Conservation (phyloP, 2,113 vertebrate genomes). For the Phaethornis superciliosus region DNA sequence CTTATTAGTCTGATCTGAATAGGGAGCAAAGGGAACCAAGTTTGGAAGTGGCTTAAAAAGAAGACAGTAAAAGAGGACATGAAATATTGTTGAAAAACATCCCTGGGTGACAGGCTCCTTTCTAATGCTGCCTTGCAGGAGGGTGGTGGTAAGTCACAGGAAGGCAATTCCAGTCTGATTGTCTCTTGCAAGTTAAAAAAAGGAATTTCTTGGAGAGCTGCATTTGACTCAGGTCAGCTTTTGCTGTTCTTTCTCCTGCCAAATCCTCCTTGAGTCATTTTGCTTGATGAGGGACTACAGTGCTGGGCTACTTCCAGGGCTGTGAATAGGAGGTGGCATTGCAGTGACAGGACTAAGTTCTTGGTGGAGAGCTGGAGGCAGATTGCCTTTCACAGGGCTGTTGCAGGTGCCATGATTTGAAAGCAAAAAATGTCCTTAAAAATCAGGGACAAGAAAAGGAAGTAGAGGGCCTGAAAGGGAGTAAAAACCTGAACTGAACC, state of each 20-base stretch:
- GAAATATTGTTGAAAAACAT: constrained; percentile 47
- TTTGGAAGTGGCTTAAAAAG: constrained; percentile 56
- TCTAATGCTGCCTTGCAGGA: constrained; percentile 17
- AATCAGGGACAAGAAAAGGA: not conserved
- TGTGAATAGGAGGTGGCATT: not conserved
- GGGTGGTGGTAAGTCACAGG: constrained; percentile 3
- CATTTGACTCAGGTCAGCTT: not conserved
- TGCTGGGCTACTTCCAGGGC: not conserved
- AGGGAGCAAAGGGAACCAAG: constrained; percentile 38
- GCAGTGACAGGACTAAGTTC: not conserved
- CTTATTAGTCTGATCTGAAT: constrained; percentile 69
- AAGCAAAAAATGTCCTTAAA: not conserved
- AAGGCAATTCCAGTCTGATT: not conserved
- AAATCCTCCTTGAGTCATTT: constrained; percentile 17
- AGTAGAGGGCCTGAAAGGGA: not conserved
- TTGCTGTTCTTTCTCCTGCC: constrained; percentile 24
- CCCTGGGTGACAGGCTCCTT: constrained; percentile 28
- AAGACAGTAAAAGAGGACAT: constrained; percentile 28
- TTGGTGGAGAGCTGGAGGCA: not conserved
- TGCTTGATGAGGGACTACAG: not conserved
- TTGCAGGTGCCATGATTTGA: not conserved
- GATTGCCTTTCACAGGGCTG: not conserved
- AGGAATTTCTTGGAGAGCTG: constrained; percentile 53
- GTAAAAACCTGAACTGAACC: not conserved
- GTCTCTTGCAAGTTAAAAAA: not conserved